Percentiles rank a stretch among this genome's conserved stretches.
These are phyloP conservation scores for Ophioderma brevispina DNA, from an alignment of 35 echinoderm and acorn worm species.

Conservation along the genomic window DNA sequence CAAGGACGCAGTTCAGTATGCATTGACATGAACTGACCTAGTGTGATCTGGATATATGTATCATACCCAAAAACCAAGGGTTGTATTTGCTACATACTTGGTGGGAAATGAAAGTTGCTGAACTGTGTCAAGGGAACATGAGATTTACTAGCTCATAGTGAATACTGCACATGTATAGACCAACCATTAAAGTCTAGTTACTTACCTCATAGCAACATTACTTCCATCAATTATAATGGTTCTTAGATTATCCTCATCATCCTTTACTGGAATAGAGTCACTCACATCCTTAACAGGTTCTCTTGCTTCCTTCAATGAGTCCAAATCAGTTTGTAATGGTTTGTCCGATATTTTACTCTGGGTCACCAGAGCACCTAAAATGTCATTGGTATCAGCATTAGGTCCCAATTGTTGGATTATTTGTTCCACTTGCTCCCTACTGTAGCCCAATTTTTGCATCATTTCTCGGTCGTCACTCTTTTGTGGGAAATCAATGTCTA, in stretches of 20 bases:
- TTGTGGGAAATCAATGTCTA: neutral
- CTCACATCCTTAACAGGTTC: slow-evolving; percentile 15
- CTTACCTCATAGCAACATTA: slow-evolving; percentile 98
- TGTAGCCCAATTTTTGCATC: slow-evolving; percentile 67
- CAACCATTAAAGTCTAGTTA: too few relatives aligned
- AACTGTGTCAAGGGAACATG: too few relatives aligned
- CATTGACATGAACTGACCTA: too few relatives aligned
- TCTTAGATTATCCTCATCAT: slow-evolving; percentile 67
- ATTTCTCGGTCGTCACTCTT: neutral
- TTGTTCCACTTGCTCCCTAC: slow-evolving; percentile 36
- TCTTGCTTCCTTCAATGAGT: neutral
- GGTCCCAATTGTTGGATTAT: slow-evolving; percentile 54
- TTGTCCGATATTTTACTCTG: too few relatives aligned
- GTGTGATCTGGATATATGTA: too few relatives aligned
- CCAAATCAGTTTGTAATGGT: slow-evolving; percentile 12
- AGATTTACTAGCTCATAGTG: too few relatives aligned
- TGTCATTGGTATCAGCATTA: slow-evolving; percentile 48
- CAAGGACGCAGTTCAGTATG: too few relatives aligned
- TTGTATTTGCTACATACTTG: too few relatives aligned
- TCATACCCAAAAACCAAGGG: too few relatives aligned
- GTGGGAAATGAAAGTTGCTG: too few relatives aligned
- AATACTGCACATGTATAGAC: too few relatives aligned
- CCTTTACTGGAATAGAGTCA: slow-evolving; percentile 14
- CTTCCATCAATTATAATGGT: slow-evolving; percentile 99
- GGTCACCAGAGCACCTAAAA: slow-evolving; percentile 48